Base-by-base conservation (phyloP, 1,140 invertebrate genomes). In the Atta colombica region DNA sequence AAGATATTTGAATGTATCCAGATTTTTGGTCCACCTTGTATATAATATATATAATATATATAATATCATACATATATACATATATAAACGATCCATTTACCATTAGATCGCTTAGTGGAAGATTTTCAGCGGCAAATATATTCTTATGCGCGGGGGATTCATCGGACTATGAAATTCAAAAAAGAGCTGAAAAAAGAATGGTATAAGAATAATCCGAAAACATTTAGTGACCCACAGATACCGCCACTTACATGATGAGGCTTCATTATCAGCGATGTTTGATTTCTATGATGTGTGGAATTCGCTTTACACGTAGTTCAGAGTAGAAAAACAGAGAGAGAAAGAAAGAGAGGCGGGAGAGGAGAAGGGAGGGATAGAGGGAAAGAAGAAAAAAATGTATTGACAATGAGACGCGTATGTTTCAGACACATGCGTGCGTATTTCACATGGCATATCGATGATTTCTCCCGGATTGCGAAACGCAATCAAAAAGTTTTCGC, bases 401-500 rank as follows among this genome's bases (percentile, higher is more conserved):
- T 7, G 35, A 39, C 35, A 39, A 39, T 39, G 35, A 39, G 35
- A 3, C 7, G 3, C 6, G 53, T 14, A 31, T 49, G 3, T 31
- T 31, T 31, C 31, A 31, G 31, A 31, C 3, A 3, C 28, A 2
- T 2, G 25, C 55, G 28, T 66, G 68, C 49, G 35, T 72, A 51
- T 31, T 58, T 28, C 39, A 35, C 5, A 28, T 14, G 51, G 49
- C n/a, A 53, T 39, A 12, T 6, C n/a, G 18, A 1, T 21, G 77
- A 39, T 75, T 82, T 28, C 45, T 82, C 53, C 5, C 28, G n/a
- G 31, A 58, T 16, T 10, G n/a, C 65, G 68, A 82, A 85, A 89
- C 77, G 84, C 89, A 90, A 92, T 92, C 90, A 89, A 92, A 92
- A 92, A 92, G 87, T 91, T 91, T 80, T 63, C 45, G 55, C 58